Evolutionary conservation across 2,888 invertebrate genomes (phyloP).

Genomic region (Criorhina ranunculi): DNA sequence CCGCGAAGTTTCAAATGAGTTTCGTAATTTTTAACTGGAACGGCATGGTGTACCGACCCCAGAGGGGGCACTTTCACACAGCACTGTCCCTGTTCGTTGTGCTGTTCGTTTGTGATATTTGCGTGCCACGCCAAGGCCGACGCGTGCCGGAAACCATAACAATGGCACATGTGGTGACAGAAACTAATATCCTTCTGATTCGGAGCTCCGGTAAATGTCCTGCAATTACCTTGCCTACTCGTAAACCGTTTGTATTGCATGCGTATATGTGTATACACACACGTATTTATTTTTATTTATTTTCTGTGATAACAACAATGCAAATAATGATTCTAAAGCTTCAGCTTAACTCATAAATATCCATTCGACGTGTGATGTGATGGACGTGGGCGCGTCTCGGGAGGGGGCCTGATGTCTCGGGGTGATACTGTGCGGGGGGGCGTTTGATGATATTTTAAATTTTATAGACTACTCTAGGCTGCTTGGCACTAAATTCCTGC

Average conservation of each 20-base stretch:
- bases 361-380: conserved; percentile 61
- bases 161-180: conserved; percentile 75
- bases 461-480: conserved; percentile 67
- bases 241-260: conserved; percentile 56
- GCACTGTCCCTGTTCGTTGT: conserved; percentile 52
- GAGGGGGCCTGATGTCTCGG: conserved; percentile 20
- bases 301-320: conserved; percentile 61
- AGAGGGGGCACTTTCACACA: conserved; percentile 51
- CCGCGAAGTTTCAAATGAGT: conserved; percentile 63
- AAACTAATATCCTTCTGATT: conserved; percentile 74
- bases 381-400: conserved; percentile 8
- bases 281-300: not conserved
- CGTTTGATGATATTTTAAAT: conserved; percentile 29
- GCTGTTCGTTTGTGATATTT: conserved; percentile 66
- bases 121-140: conserved; percentile 67
- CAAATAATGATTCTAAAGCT: conserved; percentile 54
- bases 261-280: conserved; percentile 22
- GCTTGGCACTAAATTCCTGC: conserved; percentile 71
- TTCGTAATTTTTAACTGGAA: conserved; percentile 55
- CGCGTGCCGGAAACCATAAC: conserved; percentile 70
- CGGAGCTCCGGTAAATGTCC: conserved; percentile 72
- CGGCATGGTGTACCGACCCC: conserved; percentile 51
- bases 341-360: conserved; percentile 65
- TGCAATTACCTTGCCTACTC: conserved; percentile 23
- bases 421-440: conserved; percentile 11